phyloP scores from a whole-genome alignment of 2,888 invertebrate genomes.

The Pseudococcus longispinus region DNA sequence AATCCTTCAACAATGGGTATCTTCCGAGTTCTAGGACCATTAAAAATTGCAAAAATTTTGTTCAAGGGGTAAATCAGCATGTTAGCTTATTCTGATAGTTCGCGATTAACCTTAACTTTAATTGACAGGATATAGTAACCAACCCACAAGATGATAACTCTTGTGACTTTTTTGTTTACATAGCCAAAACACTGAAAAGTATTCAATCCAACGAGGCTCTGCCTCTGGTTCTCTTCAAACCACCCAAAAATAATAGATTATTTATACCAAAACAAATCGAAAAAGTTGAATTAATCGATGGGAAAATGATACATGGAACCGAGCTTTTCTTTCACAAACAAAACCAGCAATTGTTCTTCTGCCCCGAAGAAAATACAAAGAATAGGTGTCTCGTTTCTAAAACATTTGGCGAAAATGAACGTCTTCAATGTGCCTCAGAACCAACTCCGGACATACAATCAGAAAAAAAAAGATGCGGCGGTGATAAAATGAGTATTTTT shows the following conservation, averaged over 20 bases:
- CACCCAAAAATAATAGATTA: too few relatives aligned
- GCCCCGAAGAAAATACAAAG: background rate
- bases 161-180: too few relatives aligned
- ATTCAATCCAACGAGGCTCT: background rate
- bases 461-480: background rate
- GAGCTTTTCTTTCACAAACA: background rate
- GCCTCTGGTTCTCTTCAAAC: background rate
- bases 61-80: too few relatives aligned
- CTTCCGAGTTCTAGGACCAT: too few relatives aligned
- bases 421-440: background rate
- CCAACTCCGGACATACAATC: background rate
- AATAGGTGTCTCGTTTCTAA: background rate
- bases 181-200: background rate
- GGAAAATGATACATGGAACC: background rate
- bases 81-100: too few relatives aligned
- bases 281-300: background rate
- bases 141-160: too few relatives aligned
- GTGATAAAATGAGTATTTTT: background rate
- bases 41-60: too few relatives aligned
- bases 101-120: too few relatives aligned
- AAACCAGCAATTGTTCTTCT: background rate
- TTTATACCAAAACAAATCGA: background rate
- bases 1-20: too few relatives aligned
- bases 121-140: too few relatives aligned
- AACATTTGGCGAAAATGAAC: background rate